Evolutionary conservation across 2,888 invertebrate genomes (phyloP).

Genomic region (Eupeodes latifasciatus): DNA sequence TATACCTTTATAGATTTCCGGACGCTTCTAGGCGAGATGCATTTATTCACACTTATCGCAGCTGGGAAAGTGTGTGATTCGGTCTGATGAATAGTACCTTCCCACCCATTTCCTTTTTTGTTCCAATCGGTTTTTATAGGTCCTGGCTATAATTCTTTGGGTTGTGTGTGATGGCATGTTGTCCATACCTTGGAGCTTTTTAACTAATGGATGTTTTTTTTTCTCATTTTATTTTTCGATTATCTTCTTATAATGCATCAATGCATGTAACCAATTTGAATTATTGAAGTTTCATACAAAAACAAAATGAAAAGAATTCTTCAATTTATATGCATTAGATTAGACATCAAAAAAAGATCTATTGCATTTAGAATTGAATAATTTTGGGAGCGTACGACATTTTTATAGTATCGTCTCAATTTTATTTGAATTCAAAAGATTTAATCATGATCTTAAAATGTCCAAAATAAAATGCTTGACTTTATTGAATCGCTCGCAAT

Average conservation of each 20-base stretch:
- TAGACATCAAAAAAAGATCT: background rate
- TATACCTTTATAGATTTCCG: background rate
- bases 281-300: background rate
- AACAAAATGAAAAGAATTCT: background rate
- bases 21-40: background rate
- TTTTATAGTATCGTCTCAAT: too few species aligned
- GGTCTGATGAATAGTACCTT: conserved; percentile 61
- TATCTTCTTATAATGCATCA: too few species aligned
- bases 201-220: conserved; percentile 55
- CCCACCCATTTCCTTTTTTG: conserved; percentile 31
- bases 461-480: too few species aligned
- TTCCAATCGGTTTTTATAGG: conserved; percentile 33
- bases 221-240: conserved; percentile 15
- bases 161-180: conserved; percentile 2
- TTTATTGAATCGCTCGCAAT: too few species aligned
- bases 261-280: conserved; percentile 15
- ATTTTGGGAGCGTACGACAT: background rate
- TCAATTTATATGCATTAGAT: background rate
- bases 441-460: too few species aligned
- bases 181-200: background rate
- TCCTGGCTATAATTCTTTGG: background rate
- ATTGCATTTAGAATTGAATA: background rate
- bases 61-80: conserved; percentile 50
- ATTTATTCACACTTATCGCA: conserved; percentile 7
- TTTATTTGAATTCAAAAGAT: too few species aligned